phyloP scores from a whole-genome alignment of 2,113 vertebrate genomes.

The Arenaria interpres region DNA sequence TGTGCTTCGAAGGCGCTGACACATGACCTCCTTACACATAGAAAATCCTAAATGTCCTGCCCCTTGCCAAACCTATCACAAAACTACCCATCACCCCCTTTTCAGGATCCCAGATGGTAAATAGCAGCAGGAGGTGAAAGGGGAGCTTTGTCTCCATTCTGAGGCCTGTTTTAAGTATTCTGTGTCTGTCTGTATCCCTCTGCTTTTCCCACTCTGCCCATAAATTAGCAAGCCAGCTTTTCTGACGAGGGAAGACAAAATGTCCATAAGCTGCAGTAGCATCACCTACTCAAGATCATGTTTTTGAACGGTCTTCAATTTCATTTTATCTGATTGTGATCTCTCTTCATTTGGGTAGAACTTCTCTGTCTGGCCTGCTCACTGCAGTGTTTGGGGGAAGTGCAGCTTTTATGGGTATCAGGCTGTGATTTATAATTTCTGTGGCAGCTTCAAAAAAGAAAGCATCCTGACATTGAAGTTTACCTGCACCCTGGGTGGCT shows the following conservation, averaged over 20 bases:
- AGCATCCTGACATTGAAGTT: fast-evolving
- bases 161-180: conserved; percentile 72
- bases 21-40: conserved; percentile 80
- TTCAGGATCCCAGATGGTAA: conserved; percentile 77
- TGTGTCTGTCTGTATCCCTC: conserved; percentile 70
- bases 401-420: neutral
- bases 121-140: conserved; percentile 74
- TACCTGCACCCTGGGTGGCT: neutral
- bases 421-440: neutral
- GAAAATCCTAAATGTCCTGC: conserved; percentile 71
- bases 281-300: neutral
- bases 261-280: conserved; percentile 42
- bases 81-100: conserved; percentile 70
- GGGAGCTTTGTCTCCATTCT: conserved; percentile 70
- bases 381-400: neutral
- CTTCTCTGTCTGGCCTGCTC: neutral
- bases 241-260: conserved; percentile 58
- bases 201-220: conserved; percentile 68
- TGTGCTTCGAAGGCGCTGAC: conserved; percentile 79
- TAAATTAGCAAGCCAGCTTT: conserved; percentile 75
- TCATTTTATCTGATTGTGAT: neutral
- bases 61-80: conserved; percentile 70
- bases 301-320: neutral
- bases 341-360: neutral
- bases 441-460: neutral